Conservation (phyloP, 2,888 invertebrate genomes). For the Gnatocerus cornutus region DNA sequence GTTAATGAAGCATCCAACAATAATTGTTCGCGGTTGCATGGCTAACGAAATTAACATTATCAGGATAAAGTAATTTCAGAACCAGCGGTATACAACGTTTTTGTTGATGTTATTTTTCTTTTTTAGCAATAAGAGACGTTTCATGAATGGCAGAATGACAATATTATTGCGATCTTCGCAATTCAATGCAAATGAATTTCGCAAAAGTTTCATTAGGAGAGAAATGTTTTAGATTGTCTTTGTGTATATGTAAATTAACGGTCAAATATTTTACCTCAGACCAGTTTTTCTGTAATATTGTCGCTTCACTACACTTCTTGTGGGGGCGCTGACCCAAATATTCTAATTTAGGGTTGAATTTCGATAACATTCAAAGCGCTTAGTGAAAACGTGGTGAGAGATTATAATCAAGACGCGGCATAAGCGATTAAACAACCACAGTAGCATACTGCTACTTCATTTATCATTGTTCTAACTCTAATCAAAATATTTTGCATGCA, state of each 20-base stretch:
- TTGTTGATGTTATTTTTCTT: neutral
- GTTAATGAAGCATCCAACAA: conserved; percentile 31
- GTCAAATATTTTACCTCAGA: conserved; percentile 36
- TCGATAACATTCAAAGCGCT: conserved; percentile 46
- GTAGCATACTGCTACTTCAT: conserved; percentile 42
- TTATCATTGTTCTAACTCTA: conserved; percentile 42
- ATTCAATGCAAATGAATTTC: conserved; percentile 24
- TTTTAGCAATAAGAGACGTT: neutral
- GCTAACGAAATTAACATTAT: conserved; percentile 20
- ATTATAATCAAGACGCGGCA: conserved; percentile 47
- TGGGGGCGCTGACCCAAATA: conserved; percentile 38
- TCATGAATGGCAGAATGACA: neutral
- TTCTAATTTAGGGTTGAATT: conserved; percentile 46
- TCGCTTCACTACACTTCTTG: conserved; percentile 24
- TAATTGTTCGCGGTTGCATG: conserved; percentile 28
- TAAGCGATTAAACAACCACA: conserved; percentile 48
- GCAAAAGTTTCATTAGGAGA: conserved; percentile 27
- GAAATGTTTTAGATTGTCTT: conserved; percentile 37
- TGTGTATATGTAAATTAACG: conserved; percentile 45
- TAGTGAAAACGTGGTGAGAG: conserved; percentile 47
- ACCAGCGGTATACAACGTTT: neutral
- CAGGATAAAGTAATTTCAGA: conserved; percentile 12
- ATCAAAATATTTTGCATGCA: conserved; percentile 24
- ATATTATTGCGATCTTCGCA: conserved; percentile 16
- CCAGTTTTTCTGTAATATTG: conserved; percentile 31